phyloP scores from a whole-genome alignment of 2,113 vertebrate genomes.

The Uria lomvia region DNA sequence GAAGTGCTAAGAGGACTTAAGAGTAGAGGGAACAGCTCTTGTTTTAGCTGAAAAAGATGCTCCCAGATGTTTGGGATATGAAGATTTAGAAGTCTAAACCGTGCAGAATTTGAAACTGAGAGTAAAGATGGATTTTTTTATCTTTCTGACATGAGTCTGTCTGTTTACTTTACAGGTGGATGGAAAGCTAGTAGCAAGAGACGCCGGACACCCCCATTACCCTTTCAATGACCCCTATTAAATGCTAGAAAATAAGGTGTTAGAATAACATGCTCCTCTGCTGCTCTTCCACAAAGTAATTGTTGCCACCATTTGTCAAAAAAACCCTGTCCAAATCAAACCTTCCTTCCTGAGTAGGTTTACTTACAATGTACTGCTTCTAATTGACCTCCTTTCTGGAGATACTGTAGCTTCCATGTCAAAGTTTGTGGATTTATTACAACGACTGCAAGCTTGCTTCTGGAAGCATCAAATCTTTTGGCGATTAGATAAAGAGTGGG shows the following conservation, averaged over 20 bases:
- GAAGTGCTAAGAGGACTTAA: not conserved
- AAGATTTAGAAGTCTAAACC: not conserved
- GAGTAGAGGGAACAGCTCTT: not conserved
- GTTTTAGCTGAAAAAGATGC: not conserved
- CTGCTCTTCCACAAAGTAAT: not conserved
- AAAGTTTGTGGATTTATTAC: not conserved
- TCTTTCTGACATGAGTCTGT: not conserved
- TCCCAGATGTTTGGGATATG: not conserved
- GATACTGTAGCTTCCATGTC: not conserved
- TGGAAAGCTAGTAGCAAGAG: slow-evolving; percentile 84
- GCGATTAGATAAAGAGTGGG: not conserved
- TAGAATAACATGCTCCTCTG: not conserved
- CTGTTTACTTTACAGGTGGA: slow-evolving; percentile 79
- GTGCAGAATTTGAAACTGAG: not conserved
- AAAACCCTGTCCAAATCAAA: not conserved
- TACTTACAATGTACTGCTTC: not conserved
- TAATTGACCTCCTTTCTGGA: not conserved
- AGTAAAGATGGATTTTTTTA: not conserved
- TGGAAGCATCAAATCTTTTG: not conserved
- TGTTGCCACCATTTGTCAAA: not conserved
- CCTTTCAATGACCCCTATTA: slow-evolving; percentile 95
- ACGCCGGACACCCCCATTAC: slow-evolving; percentile 89
- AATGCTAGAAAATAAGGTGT: not conserved
- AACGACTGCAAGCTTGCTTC: not conserved
- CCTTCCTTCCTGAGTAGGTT: not conserved